phyloP scores from a whole-genome alignment of 2,888 invertebrate genomes.

The Drosophila macrospina region DNA sequence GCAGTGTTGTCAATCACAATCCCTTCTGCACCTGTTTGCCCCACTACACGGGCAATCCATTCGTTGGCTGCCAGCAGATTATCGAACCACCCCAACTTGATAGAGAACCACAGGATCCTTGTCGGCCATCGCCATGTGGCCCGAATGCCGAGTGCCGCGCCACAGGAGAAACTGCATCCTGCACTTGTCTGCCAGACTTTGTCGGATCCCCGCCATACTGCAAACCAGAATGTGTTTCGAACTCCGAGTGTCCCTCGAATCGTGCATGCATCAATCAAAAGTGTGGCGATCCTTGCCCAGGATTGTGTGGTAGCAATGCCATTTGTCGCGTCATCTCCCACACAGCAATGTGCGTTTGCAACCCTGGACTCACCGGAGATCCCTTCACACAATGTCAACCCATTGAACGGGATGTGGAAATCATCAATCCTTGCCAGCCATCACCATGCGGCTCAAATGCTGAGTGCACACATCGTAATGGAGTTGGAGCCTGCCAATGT shows the following conservation, averaged over 20 bases:
- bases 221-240: constrained; percentile 90
- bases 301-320: constrained; percentile 90
- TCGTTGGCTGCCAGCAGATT: constrained; percentile 89
- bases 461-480: constrained; percentile 89
- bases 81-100: constrained; percentile 84
- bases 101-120: constrained; percentile 86
- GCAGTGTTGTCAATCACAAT: constrained; percentile 89
- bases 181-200: constrained; percentile 90
- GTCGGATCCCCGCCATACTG: constrained; percentile 91
- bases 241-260: constrained; percentile 89
- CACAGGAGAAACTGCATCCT: constrained; percentile 89
- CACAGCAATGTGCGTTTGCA: constrained; percentile 90
- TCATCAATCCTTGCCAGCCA: constrained; percentile 88
- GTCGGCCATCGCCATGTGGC: constrained; percentile 91
- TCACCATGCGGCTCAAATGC: constrained; percentile 91
- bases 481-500: constrained; percentile 90
- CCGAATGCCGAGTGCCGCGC: constrained; percentile 89
- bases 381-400: constrained; percentile 89
- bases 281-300: constrained; percentile 90
- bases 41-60: constrained; percentile 91
- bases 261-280: constrained; percentile 90
- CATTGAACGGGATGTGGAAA: constrained; percentile 85
- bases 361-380: constrained; percentile 89
- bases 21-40: constrained; percentile 91
- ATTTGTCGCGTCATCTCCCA: constrained; percentile 90